Evolutionary conservation across 2,888 invertebrate species (phyloP), one percentile per base, ranked within the genome.

Genomic region (Ophraella communa): DNA sequence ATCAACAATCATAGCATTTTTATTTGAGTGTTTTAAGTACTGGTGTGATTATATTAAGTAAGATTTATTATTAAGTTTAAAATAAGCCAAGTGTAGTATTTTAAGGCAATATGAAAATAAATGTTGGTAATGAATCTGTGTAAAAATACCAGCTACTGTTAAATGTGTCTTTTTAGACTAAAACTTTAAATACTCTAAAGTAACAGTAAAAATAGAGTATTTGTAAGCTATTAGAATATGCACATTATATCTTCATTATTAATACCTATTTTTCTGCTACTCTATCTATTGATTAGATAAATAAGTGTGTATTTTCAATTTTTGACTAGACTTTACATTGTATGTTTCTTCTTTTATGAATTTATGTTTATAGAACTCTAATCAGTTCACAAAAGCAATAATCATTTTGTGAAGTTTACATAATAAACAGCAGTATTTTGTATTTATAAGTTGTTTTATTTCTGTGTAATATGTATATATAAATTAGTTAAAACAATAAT

Each of bases 1-100:
- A 83, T 76, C 87, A 86, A 52, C 77, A 78, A 59, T 78, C 78
- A 78, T 80, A 79, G 79, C 79, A 76, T 69, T 66, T 67, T 71
- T 69, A 62, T 62, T 61, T 56, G 62, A 11, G 24, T 27, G 35
- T 56, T 54, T 51, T 60, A 14, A 49, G 62, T 57, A 60, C 59
- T 51, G 44, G 60, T 62, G 54, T 49, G 52, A 64, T 33, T 64
- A 47, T 33, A n/a, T 54, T 64, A 61, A 42, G 17, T 27, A 54
- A 54, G 35, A 21, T 42, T 7, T 24, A 8, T 51, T 18, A n/a
- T 2, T 49, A 30, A 30, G 27, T 57, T 51, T 51, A 0, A 51
- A 51, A 24, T 27, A 14, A 23, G n/a, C 17, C 14, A 5, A 45
- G 45, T 39, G 45, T 45, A 45, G 20, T n/a, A n/a, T 20, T 39